These are phyloP conservation scores for Motacilla alba DNA, from an alignment of 2,113 vertebrate species.

Conservation along the genomic window DNA sequence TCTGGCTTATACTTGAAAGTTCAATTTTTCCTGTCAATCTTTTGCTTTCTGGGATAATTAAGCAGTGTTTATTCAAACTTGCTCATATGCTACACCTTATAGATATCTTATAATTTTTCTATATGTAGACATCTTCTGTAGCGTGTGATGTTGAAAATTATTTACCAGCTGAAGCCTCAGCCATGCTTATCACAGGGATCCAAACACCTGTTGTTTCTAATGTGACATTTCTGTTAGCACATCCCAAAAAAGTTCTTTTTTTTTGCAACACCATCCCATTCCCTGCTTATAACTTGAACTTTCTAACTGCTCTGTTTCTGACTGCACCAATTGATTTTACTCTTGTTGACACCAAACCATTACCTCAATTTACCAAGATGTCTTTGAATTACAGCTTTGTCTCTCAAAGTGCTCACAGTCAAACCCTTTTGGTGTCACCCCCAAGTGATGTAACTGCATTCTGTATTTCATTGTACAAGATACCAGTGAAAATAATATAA, in stretches of 20 bases:
- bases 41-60: neutral
- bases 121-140: neutral
- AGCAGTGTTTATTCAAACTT: neutral
- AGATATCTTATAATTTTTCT: neutral
- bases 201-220: neutral
- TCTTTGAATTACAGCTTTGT: neutral
- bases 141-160: neutral
- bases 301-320: neutral
- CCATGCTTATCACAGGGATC: neutral
- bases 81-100: neutral
- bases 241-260: neutral
- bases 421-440: neutral
- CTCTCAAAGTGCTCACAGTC: neutral
- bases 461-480: neutral
- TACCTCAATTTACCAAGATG: neutral
- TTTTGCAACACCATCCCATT: neutral
- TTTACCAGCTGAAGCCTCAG: neutral
- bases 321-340: neutral
- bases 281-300: neutral
- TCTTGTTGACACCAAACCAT: neutral
- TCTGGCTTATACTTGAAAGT: neutral
- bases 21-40: neutral
- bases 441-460: neutral
- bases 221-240: neutral
- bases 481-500: neutral